Base-by-base conservation (phyloP, 1,140 invertebrate species). In the Heliconius hewitsoni region DNA sequence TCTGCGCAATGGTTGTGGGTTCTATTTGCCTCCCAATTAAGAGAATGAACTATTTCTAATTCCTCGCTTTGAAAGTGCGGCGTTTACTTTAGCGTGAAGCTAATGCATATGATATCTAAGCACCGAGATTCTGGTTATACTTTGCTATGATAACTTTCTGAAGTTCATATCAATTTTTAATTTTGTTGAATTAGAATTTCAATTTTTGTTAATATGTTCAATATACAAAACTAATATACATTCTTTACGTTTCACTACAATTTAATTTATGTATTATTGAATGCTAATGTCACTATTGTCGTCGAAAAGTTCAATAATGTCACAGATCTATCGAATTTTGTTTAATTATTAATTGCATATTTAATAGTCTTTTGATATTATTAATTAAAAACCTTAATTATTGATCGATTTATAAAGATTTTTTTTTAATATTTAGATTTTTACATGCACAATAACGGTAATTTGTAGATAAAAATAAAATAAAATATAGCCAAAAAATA, bases 181-280 rank as follows among this genome's bases (percentile, higher is more conserved):
- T 66, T 57, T 27, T 13, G 1, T 30, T 66, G 11, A 27, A 66
- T 66, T 66, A 27, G 27, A 66, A 66, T 66, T 66, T 66, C 0
- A 30, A 30, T 66, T 66, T 66, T 66, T 27, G 23, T 66, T 30
- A 66, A 27, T 30, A 23, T 11, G 55, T 60, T 11, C 2, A 60
- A 60, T 66, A 66, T 13, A 66, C 60, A 30, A 66, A 39, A 72
- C 30, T 72, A 72, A 72, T 19, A 72, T 42, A 72, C 23, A 72
- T 42, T 37, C 71, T 72, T 72, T 66, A 66, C 71, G 71, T 60
- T 39, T 71, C 19, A 72, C 34, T 73, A 30, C 60, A 74, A 77
- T 77, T 78, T 82, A 84, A 86, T 86, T 79, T 84, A 86, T 86
- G 81, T 74, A 39, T 78, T 82, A 86, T 84, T 86, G 76, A 84